These are phyloP conservation scores for Volucella zonaria DNA, from an alignment of 2,888 invertebrate genomes.

Conservation along the genomic window DNA sequence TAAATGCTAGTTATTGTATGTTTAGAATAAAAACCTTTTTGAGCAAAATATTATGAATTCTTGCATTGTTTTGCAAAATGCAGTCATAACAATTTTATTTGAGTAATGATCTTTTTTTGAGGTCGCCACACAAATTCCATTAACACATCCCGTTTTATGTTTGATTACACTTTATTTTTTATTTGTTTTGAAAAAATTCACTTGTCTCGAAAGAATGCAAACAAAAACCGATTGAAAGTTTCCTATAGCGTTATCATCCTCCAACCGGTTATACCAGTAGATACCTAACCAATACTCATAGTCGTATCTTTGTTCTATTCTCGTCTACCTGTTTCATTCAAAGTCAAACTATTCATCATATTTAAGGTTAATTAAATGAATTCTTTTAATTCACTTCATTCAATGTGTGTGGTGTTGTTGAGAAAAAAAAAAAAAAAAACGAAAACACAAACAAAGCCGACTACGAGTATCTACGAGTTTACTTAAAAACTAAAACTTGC, in stretches of 20 bases:
- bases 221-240: conserved; percentile 29
- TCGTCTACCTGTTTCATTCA: conserved; percentile 22
- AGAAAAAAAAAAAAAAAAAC: neutral
- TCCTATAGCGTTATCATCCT: conserved; percentile 35
- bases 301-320: conserved; percentile 27
- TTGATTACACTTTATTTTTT: neutral
- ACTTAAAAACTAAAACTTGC: conserved; percentile 49
- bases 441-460: neutral
- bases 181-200: conserved; percentile 23
- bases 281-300: neutral
- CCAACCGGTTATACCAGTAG: conserved; percentile 45
- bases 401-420: too few relatives aligned
- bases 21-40: too few relatives aligned
- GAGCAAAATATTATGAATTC: too few relatives aligned
- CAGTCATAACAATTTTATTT: too few relatives aligned
- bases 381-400: conserved; percentile 8
- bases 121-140: conserved; percentile 1
- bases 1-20: too few relatives aligned
- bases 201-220: conserved; percentile 3
- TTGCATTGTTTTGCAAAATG: too few relatives aligned
- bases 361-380: neutral
- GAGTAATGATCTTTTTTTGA: too few relatives aligned
- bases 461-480: neutral
- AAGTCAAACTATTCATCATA: conserved; percentile 37
- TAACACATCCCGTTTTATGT: conserved; percentile 15